Base-by-base conservation (phyloP, 2,797 vertebrate genomes). In the Melanotaenia boesemani region DNA sequence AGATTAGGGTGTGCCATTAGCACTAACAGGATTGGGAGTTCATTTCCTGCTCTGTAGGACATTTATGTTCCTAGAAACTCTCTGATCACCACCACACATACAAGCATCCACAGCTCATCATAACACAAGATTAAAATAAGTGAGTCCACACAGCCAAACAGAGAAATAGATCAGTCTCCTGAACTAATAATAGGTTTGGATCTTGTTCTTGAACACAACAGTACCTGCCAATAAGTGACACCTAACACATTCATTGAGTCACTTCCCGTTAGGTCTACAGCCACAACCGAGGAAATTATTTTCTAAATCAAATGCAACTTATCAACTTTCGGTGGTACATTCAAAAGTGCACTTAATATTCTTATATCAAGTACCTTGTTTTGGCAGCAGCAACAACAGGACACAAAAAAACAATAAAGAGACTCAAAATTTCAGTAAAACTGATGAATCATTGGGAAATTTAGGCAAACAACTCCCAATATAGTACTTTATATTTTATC, bases 291-390 rank as follows among this genome's bases (percentile, higher is more conserved):
- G 4, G 1, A n/a, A 36, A 30, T 8, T 70, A 48, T 60, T 74
- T 66, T 67, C 12, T 63, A 57, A 67, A 11, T 63, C 41, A 75
- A 78, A 82, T 63, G 34, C 6, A 55, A 37, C 1, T 11, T 18
- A 8, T 41, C 0, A 16, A 41, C 55, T 22, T 55, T 69, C 74
- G 52, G 39, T 52, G 24, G 13, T 28, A 44, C 32, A 61, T 54
- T 74, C 12, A 58, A 62, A 64, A 16, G 10, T 18, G 13, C 0
- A 8, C 55, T 6, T 2, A 46, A 34, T 4, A 28, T 26, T 26
- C 11, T 5, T 7, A 34, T 16, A 59, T 15, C 0, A 70, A 28
- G 24, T 32, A 24, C 1, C 12, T 2, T 0, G 0, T 50, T 58
- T 67, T 2, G 3, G 41, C 2, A 44, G 5, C 9, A 62, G 3